Conservation (phyloP, 1,140 invertebrate genomes). For the Pogonomyrmex californicus region DNA sequence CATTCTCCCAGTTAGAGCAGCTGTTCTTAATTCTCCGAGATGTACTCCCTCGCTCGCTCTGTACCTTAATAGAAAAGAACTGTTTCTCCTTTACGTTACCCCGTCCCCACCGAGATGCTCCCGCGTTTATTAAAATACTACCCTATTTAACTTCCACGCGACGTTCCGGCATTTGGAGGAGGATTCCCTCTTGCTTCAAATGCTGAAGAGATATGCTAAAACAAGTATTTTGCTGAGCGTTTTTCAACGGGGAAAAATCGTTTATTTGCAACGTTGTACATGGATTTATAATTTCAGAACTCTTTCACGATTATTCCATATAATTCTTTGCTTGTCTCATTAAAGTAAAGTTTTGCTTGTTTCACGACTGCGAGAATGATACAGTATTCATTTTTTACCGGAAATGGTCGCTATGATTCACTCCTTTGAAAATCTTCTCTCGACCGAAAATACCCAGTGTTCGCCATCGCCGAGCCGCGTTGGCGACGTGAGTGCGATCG, state of each 20-base stretch:
- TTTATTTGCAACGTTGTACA: neutral
- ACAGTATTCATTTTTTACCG: neutral
- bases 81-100: conserved; percentile 40
- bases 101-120: conserved; percentile 16
- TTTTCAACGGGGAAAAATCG: neutral
- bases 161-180: neutral
- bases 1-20: conserved; percentile 26
- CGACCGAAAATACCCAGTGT: neutral
- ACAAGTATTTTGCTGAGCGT: neutral
- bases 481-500: neutral
- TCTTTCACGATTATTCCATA: neutral
- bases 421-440: neutral
- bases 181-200: neutral
- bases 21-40: conserved; percentile 52
- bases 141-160: conserved; percentile 54
- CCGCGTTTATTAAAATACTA: conserved; percentile 53
- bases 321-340: neutral
- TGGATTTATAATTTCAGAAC: neutral
- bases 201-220: neutral
- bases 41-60: conserved; percentile 7
- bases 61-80: conserved; percentile 45
- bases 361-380: neutral
- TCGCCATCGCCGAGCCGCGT: neutral
- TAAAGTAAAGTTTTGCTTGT: neutral
- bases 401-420: neutral